Base-by-base conservation (phyloP, 2,797 vertebrate genomes). In the Scolopax bukidnonensis region DNA sequence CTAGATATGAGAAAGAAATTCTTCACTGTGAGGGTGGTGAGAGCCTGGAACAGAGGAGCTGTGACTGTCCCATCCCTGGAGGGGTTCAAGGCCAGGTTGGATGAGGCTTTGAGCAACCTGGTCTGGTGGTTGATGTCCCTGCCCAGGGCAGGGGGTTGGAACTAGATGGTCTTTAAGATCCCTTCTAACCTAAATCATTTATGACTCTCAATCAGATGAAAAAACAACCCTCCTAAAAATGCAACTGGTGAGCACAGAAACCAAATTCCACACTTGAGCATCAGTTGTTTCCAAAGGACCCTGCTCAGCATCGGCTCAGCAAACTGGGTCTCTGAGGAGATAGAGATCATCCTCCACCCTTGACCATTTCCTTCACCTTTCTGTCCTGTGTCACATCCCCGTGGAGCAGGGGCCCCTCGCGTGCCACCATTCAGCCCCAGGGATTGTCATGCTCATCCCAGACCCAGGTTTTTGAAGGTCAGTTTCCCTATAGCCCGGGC, bases 321-420 rank as follows among this genome's bases (percentile, higher is more conserved):
- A 76, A 84, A 50, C 2, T 7, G 3, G 12, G 17, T 36, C 36
- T 70, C 32, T 24, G n/a, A 54, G n/a, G 12, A 54, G 18, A 0
- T 79, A 25, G 24, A 21, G 16, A 27, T 67, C 54, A 17, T 33
- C 45, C 43, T 59, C 11, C 47, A 41, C 11, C 33, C 45, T 45
- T 87, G 41, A 40, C 41, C 9, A 21, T n/a, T 61, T 82, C 30
- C 59, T 82, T 67, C 28, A 10, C 12, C 56, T 36, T 77, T 56
- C 83, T 73, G 40, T 19, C 36, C 27, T 12, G 2, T 16, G 32
- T 16, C 67, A 56, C 43, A 53, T 25, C 47, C 61, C 64, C 0
- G 0, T 4, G 8, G 61, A 80, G 33, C 0, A 0, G 17, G 11
- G 21, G 17, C 21, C 10, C 40, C 53, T 93, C 0, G 1, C 19